Evolutionary conservation across 2,888 invertebrate genomes (phyloP), one percentile per base, ranked within the genome.

Genomic region (Trilocha varians): DNA sequence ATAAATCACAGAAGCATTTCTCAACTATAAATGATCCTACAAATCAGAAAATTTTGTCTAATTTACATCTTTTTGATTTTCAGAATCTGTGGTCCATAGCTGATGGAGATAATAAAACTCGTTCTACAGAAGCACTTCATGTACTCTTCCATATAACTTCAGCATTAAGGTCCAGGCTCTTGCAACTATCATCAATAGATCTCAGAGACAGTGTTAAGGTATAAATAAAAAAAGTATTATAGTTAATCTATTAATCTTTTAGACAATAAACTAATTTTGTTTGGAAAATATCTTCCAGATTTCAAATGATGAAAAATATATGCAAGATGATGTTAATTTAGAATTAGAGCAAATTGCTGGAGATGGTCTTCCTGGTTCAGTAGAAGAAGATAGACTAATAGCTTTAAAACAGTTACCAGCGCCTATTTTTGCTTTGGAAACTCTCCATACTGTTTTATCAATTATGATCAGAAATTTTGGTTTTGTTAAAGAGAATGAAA

Each of bases 401-500:
- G 65, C 68, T 1, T 46, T 86, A 37, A 62, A 65, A 36, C 87
- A 87, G 55, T 43, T 78, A 32, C 84, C 85, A 1, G 78, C 72
- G 0, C 86, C 87, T 0, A 40, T 78, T n/a, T 87, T 62, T 49
- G 75, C 78, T 0, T 55, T 86, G 16, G 79, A 86, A 11, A 64
- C 74, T 0, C 42, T 73, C 2, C 70, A 78, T 33, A 48, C 70
- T 2, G 62, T 80, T 2, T 52, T 82, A 9, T 65, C 74, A 9
- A 59, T 65, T 2, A 70, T 86, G 73, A 65, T 70, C 0, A 61
- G 73, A 40, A 78, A 70, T 52, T 52, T 78, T 1, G 51, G 65
- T 0, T 45, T 64, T 3, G 44, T 62, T 0, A 68, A 70, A 25
- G 8, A 25, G 25, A 25, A 25, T 25, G 25, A 25, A 25, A 9